Percentiles rank a stretch among this genome's conserved stretches.
These are phyloP conservation scores for Cochlearius cochlearius DNA, from an alignment of 2,113 vertebrate species.

Conservation along the genomic window DNA sequence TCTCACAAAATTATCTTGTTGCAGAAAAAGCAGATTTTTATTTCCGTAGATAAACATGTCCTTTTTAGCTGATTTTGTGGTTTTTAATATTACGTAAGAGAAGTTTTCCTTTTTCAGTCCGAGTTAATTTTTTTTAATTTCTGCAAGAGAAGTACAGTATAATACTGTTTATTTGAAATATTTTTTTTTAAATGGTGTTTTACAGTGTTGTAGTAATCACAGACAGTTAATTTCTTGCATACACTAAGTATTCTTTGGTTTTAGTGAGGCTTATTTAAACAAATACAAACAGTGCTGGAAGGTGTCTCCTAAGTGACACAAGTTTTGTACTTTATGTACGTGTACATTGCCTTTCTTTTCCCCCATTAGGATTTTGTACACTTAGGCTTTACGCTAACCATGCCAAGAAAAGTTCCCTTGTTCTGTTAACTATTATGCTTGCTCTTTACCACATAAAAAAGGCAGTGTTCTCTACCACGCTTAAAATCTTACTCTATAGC, in stretches of 20 bases:
- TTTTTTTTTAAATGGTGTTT: background rate
- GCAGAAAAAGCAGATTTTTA: background rate
- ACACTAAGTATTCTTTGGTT: background rate
- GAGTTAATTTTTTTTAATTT: background rate
- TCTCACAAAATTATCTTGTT: background rate
- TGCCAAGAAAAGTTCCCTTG: background rate
- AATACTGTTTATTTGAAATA: background rate
- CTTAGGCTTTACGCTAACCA: background rate
- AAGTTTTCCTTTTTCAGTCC: background rate
- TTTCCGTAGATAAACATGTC: background rate
- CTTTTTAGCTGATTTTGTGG: background rate
- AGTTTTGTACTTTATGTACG: background rate
- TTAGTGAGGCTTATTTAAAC: background rate
- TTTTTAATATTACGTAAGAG: background rate
- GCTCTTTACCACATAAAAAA: background rate
- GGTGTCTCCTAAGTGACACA: background rate
- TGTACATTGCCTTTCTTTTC: background rate
- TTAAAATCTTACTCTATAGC: background rate
- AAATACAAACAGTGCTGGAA: background rate
- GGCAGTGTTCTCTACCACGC: background rate
- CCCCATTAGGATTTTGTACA: background rate
- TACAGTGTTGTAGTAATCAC: background rate
- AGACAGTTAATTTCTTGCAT: background rate
- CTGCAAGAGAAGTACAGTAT: background rate
- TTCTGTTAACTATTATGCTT: background rate